phyloP scores from a whole-genome alignment of 35 echinoderm and acorn worm genomes.

The Apostichopus japonicus region DNA sequence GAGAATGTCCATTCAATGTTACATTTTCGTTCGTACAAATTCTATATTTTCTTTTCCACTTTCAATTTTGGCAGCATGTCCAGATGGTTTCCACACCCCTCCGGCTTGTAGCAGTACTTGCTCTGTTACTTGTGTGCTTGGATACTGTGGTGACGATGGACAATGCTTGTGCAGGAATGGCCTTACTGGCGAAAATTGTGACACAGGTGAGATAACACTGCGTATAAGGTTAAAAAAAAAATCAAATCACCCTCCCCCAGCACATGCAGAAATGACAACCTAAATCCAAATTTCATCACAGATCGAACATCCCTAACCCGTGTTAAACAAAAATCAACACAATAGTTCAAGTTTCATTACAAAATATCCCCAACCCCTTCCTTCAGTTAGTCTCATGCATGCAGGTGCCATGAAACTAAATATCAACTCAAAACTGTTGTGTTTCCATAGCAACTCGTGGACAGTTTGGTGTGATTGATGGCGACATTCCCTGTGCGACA shows the following conservation, averaged over 20 bases:
- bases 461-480: neutral
- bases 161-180: neutral
- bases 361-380: no score
- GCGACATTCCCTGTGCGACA: neutral
- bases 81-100: slow-evolving; percentile 7
- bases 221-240: no score
- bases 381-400: neutral
- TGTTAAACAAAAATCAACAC: no score
- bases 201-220: neutral
- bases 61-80: neutral
- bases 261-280: no score
- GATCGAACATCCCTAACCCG: no score
- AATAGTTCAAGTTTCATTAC: no score
- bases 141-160: slow-evolving; percentile 12
- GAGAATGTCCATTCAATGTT: no score
- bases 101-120: neutral
- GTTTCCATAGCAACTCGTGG: neutral
- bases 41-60: neutral
- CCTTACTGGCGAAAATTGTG: neutral
- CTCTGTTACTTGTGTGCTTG: neutral
- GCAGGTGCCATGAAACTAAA: neutral
- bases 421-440: neutral
- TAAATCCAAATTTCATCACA: no score
- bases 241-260: neutral
- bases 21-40: neutral